Evolutionary conservation across 2,797 vertebrate genomes (phyloP), one percentile per base, ranked within the genome.

Genomic region (Diglossa cyanea): DNA sequence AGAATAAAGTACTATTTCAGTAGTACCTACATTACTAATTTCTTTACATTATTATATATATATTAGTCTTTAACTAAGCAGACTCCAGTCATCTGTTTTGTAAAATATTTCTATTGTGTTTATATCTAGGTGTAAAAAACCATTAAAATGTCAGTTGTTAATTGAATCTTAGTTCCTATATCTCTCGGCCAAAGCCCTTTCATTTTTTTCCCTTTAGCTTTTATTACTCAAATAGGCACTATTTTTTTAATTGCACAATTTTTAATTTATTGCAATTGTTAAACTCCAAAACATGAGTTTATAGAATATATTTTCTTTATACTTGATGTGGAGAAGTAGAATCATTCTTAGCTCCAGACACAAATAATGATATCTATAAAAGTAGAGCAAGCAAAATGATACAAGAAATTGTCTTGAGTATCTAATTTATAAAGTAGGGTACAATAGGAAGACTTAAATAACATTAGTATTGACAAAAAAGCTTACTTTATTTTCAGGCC

Each of bases 121-220:
- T 95, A 86, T 79, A 93, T 48, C 26, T 75, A 85, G 53, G 87
- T 92, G 86, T 91, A 92, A 96, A 96, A 94, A 94, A 94, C 58
- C 58, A 63, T 54, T 91, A 94, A 94, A 94, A 61, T 91, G 63
- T 68, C 85, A 90, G 13, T 74, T 75, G 40, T 96, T 28, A 57
- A 35, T 37, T 48, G 2, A 9, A 23, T 75, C 2, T 63, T 50
- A 15, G 5, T 31, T 86, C 18, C 39, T 54, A 3, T 13, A 58
- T 50, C 26, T 67, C 18, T 78, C 42, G 47, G 24, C 10, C 42
- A 77, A n/a, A 72, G 10, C 3, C 28, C 11, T 40, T 76, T 55
- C 2, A 4, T 10, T 42, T 82, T 82, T 65, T 71, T 11, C 3
- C 3, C 11, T 71, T 73, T 50, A 67, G 4, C 9, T 24, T 80